These are phyloP conservation scores for Siniperca chuatsi DNA, from an alignment of 2,113 vertebrate species.

Conservation along the genomic window DNA sequence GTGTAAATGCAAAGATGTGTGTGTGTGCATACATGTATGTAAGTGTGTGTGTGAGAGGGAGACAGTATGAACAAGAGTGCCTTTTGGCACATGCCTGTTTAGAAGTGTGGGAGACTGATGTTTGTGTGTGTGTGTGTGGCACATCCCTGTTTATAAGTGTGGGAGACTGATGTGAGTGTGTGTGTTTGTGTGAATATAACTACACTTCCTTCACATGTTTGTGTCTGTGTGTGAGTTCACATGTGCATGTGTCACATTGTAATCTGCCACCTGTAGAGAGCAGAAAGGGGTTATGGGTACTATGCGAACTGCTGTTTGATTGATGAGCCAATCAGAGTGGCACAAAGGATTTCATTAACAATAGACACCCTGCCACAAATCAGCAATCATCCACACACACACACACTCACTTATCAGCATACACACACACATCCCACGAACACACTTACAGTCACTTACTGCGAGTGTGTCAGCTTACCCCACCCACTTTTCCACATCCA, in stretches of 20 bases:
- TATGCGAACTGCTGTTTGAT: slow-evolving; percentile 81
- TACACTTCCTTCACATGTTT: not conserved
- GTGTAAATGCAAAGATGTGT: not conserved
- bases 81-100: slow-evolving; percentile 10
- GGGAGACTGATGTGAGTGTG: not conserved
- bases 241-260: slow-evolving; percentile 54
- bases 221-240: slow-evolving; percentile 15
- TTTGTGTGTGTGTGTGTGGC: not conserved
- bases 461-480: slow-evolving; percentile 19
- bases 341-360: slow-evolving; percentile 87
- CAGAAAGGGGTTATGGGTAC: slow-evolving; percentile 77
- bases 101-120: not conserved
- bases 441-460: slow-evolving; percentile 50
- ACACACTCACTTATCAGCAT: slow-evolving; percentile 58
- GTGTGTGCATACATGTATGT: not conserved
- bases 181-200: not conserved
- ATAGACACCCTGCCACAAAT: slow-evolving; percentile 83
- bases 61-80: slow-evolving; percentile 13
- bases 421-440: slow-evolving; percentile 34
- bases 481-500: slow-evolving; percentile 13
- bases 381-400: slow-evolving; percentile 82
- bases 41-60: not conserved
- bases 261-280: slow-evolving; percentile 80
- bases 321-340: slow-evolving; percentile 85
- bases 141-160: not conserved